Evolutionary conservation across 92 coral and sea anemone genomes (phyloP), one percentile per base, ranked within the genome.

Genomic region (Muricea muricata): DNA sequence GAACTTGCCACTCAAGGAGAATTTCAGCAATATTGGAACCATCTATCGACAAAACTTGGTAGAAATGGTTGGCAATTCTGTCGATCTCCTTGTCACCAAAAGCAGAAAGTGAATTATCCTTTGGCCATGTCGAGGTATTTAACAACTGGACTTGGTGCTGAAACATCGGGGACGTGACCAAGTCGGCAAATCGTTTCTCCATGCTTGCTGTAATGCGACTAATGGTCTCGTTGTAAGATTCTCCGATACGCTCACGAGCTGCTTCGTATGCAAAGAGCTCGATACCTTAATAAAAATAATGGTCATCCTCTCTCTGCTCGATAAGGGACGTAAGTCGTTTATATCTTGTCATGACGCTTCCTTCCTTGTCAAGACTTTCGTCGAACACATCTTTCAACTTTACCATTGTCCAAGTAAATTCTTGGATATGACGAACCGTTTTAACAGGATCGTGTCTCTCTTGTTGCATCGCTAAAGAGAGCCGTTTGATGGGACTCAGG

Each of bases 131-230:
- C 45, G 40, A 75, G 17, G 65, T 75, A 18, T 75, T 66, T 25
- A 75, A 50, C 81, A 75, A 48, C 41, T 6, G 30, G 45, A 75
- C 81, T 75, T 75, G 63, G 8, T 75, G 65, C 9, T 75, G 11
- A 55, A 75, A 47, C 8, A 75, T 41, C 26, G 63, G 81, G 39
- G 32, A 74, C 1, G 80, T 32, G 37, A 24, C 32, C 34, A 75
- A 63, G 61, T 74, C 34, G 63, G 60, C 61, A 24, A 75, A 75
- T 6, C 81, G 81, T 21, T 75, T 75, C 18, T 75, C 81, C 81
- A 75, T 75, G 65, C 81, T 75, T 75, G n/a, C 65, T 29, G 39
- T 33, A 75, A 75, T 48, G 18, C 37, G 35, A 26, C 29, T 33
- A 10, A 52, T 75, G n/a, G 37, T 46, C 18, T 48, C 65, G 26